phyloP scores from a whole-genome alignment of 2,888 invertebrate species.

The Tribolium freemani region DNA sequence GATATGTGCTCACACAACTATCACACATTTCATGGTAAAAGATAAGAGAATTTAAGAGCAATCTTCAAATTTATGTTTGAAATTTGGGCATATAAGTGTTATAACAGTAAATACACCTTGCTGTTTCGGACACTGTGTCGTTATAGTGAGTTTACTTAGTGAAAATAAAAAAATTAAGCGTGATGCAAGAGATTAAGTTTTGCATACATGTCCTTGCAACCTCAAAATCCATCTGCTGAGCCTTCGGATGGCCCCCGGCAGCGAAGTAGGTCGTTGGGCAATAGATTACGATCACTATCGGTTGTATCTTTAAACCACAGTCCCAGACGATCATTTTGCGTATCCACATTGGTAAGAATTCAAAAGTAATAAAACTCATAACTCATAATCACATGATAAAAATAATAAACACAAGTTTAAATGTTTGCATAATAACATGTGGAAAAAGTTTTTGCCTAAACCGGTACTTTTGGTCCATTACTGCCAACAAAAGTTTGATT shows the following conservation, averaged over 20 bases:
- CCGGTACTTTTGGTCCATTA: too few species aligned
- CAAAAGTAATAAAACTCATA: constrained; percentile 1
- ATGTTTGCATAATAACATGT: too few species aligned
- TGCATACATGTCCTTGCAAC: constrained; percentile 7
- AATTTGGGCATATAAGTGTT: not conserved
- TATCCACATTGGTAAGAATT: constrained; percentile 30
- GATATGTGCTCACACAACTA: constrained; percentile 4
- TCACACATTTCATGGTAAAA: not conserved
- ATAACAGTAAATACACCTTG: too few species aligned
- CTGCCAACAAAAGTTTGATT: too few species aligned
- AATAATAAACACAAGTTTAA: not conserved
- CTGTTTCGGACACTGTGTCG: not conserved
- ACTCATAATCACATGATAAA: not conserved
- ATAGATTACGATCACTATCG: constrained; percentile 24
- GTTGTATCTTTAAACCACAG: constrained; percentile 22
- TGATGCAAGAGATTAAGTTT: constrained; percentile 8
- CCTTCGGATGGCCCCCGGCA: constrained; percentile 14
- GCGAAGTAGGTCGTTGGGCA: constrained; percentile 31
- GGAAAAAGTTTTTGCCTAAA: too few species aligned
- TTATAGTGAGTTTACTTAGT: not conserved
- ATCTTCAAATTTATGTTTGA: not conserved
- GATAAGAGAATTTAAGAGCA: constrained; percentile 24
- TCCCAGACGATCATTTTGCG: constrained; percentile 34
- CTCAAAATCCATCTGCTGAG: not conserved
- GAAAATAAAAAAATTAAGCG: not conserved